These are phyloP conservation scores for Thripadectes ignobilis DNA, from an alignment of 2,797 vertebrate genomes.

Conservation along the genomic window DNA sequence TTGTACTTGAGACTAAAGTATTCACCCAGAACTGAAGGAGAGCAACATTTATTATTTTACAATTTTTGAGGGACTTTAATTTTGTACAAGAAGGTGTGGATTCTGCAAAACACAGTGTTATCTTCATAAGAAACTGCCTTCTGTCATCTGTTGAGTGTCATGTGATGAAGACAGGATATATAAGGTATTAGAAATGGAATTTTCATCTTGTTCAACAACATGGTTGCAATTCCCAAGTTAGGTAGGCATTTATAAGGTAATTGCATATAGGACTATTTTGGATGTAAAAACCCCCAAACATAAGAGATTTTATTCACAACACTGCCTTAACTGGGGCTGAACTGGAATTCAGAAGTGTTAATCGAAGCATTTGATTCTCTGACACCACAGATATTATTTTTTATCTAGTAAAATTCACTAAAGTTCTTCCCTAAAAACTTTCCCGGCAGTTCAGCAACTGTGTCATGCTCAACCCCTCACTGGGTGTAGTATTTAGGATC, in stretches of 20 bases:
- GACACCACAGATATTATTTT: neutral
- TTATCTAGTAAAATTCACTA: neutral
- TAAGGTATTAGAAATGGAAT: neutral
- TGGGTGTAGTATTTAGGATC: neutral
- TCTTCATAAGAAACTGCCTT: neutral
- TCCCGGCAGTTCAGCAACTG: neutral
- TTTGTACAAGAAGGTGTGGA: neutral
- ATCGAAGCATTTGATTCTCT: neutral
- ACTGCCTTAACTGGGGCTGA: neutral
- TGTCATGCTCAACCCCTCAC: neutral
- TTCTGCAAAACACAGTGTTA: neutral
- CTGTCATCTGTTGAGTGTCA: neutral
- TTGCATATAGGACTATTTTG: neutral
- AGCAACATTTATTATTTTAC: neutral
- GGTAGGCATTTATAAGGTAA: neutral
- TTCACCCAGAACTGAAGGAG: neutral
- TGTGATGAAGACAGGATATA: neutral
- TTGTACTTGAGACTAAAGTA: neutral
- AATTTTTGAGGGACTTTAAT: neutral
- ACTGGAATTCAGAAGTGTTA: neutral
- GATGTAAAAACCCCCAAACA: rapidly evolving
- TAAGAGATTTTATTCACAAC: neutral
- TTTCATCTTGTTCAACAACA: neutral
- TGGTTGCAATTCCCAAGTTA: neutral
- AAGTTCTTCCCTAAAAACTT: neutral